Conservation (phyloP, 2,888 invertebrate genomes). For the Drosophila emarginata region DNA sequence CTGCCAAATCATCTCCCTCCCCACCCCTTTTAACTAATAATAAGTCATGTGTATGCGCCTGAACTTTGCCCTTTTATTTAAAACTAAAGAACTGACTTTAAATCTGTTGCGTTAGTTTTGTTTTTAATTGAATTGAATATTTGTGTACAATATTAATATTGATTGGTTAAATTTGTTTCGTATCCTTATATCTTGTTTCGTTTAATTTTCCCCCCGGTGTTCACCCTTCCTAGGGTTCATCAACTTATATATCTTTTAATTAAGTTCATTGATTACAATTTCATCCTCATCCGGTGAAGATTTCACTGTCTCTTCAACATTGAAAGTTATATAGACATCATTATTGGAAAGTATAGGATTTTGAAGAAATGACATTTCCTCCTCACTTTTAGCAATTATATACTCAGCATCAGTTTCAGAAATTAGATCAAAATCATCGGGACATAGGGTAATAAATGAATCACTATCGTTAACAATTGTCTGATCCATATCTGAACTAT, state of each 20-base stretch:
- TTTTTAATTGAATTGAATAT: neutral
- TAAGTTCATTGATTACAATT: too few relatives aligned
- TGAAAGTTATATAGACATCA: too few relatives aligned
- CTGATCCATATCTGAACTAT: slow-evolving; percentile 11
- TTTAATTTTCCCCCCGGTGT: neutral
- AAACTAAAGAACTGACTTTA: neutral
- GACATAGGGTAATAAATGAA: neutral
- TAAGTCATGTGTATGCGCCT: slow-evolving; percentile 1
- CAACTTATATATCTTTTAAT: too few relatives aligned
- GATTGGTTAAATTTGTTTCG: neutral
- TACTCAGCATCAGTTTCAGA: neutral
- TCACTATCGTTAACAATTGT: slow-evolving; percentile 16
- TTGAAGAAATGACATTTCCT: too few relatives aligned
- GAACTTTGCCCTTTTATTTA: neutral
- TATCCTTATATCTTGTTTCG: neutral
- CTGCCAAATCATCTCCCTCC: neutral
- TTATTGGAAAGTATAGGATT: too few relatives aligned
- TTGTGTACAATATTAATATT: neutral
- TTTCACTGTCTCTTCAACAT: too few relatives aligned
- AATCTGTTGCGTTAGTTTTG: neutral
- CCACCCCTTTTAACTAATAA: neutral
- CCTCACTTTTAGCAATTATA: neutral
- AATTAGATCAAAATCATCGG: neutral
- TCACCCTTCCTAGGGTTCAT: too few relatives aligned
- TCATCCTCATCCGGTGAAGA: too few relatives aligned